A percentile compares a stretch with the other conserved stretches of the same genome.
Evolutionary conservation across 2,113 vertebrate species (phyloP).

Genomic region (Garra rufa): DNA sequence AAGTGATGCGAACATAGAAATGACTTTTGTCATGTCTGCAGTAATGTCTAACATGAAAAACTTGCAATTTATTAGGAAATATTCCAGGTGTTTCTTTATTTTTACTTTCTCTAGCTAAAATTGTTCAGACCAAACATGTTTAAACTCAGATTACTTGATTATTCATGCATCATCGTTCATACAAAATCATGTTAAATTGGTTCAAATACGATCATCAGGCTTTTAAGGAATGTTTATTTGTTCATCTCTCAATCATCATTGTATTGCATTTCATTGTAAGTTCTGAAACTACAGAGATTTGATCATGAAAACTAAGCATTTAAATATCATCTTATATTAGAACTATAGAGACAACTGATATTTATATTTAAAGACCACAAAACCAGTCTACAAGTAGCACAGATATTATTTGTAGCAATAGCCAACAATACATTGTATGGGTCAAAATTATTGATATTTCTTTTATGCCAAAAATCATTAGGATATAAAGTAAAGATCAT

Average conservation of each 20-base stretch:
- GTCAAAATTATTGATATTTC: too few species aligned
- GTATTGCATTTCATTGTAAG: background rate
- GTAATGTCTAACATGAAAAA: background rate
- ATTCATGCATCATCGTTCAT: too few species aligned
- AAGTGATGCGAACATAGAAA: background rate
- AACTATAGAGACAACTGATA: background rate
- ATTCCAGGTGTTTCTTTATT: background rate
- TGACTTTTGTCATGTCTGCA: background rate
- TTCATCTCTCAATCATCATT: background rate
- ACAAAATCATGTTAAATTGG: too few species aligned
- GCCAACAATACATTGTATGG: too few species aligned
- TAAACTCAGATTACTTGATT: too few species aligned
- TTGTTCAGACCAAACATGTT: background rate
- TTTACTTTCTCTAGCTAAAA: background rate
- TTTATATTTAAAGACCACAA: too few species aligned
- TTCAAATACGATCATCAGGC: too few species aligned
- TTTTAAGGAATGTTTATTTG: background rate
- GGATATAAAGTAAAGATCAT: too few species aligned
- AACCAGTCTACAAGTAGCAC: too few species aligned
- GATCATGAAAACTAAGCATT: background rate
- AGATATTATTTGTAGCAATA: too few species aligned
- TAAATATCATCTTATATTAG: background rate
- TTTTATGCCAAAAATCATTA: too few species aligned
- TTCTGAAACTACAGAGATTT: too few species aligned
- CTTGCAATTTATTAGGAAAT: background rate